Evolutionary conservation across 2,888 invertebrate genomes (phyloP), one percentile per base, ranked within the genome.

Genomic region (Pharmacophagus antenor): DNA sequence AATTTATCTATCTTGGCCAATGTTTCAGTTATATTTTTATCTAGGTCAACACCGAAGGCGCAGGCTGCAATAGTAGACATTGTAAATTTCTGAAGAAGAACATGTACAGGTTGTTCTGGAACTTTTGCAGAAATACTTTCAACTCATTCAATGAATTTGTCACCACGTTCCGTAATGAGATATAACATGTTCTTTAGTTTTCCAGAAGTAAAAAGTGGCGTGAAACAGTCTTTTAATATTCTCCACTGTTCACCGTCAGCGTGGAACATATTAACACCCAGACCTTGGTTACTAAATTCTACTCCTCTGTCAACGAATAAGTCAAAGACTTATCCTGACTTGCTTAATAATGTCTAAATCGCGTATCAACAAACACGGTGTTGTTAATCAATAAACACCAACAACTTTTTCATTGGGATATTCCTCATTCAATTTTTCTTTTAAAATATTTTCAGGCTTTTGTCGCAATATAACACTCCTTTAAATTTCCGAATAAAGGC

Each of bases 151-250:
- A 50, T 10, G 15, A 49, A 56, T 49, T 42, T 41, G 22, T 56
- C 56, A 4, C 56, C 56, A 6, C 56, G 15, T 20, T 56, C 42
- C 1, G 62, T 63, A n/a, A 85, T 63, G 21, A 84, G 56, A 63
- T 77, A 66, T 21, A 80, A 68, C 84, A 85, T 84, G 31, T 77
- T 56, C 62, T 76, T 84, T 15, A 84, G 63, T 67, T 85, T 85
- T 2, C 79, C 77, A 0, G 83, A 72, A 4, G 82, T 81, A 55
- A 85, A 85, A 15, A 82, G 65, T 0, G 84, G 81, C 1, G 78
- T 75, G 20, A 85, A 75, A 2, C 70, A 67, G 42, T 69, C 72
- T 56, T 82, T 72, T 15, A 83, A 65, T 0, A 73, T 64, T 12
- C 67, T 64, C 85, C 85, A 85, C 0, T 71, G 71, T 0, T 80